Evolutionary conservation across 2,113 vertebrate genomes (phyloP).

Genomic region (Notothenia coriiceps): DNA sequence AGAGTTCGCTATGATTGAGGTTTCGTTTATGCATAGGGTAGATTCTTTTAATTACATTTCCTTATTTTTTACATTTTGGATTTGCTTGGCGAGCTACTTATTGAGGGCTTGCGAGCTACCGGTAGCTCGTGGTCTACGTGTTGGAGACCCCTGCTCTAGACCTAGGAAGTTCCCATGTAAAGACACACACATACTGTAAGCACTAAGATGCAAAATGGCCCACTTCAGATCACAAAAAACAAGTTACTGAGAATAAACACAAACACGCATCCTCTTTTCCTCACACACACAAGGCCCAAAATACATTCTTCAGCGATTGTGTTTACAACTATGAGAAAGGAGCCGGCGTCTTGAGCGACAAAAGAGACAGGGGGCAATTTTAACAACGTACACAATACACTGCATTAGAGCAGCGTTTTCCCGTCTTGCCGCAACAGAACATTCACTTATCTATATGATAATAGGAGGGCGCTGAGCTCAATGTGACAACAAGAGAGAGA

Average conservation of each 20-base stretch:
- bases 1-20: too few relatives aligned
- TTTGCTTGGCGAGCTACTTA: too few relatives aligned
- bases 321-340: slow-evolving; percentile 48
- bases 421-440: slow-evolving; percentile 68
- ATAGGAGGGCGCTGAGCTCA: slow-evolving; percentile 74
- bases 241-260: slow-evolving; percentile 22
- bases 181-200: background rate
- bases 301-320: slow-evolving; percentile 23
- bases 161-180: too few relatives aligned
- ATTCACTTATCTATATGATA: slow-evolving; percentile 84
- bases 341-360: slow-evolving; percentile 52
- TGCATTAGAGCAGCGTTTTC: slow-evolving; percentile 63
- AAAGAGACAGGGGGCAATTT: slow-evolving; percentile 56
- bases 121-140: too few relatives aligned
- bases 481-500: slow-evolving; percentile 68
- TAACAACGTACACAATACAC: slow-evolving; percentile 63
- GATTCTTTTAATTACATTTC: too few relatives aligned
- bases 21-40: too few relatives aligned
- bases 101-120: too few relatives aligned
- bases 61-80: too few relatives aligned
- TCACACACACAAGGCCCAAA: slow-evolving; percentile 15
- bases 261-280: slow-evolving; percentile 1
- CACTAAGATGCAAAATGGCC: background rate
- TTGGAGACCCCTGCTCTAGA: too few relatives aligned
- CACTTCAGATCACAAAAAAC: slow-evolving; percentile 9